Conservation (phyloP, 64 coral and sea anemone species). For the Actinia equina region DNA sequence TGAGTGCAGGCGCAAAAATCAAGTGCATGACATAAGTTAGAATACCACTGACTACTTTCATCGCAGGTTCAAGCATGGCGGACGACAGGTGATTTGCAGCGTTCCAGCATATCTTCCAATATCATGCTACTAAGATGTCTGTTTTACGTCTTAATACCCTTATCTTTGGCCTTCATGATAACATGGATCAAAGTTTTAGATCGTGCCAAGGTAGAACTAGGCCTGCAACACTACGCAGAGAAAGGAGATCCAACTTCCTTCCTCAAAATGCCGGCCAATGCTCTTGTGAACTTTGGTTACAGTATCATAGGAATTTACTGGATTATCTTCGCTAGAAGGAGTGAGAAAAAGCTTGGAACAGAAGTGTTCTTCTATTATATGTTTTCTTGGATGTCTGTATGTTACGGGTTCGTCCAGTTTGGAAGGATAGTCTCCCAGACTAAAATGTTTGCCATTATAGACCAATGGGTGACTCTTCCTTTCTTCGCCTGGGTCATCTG, state of each 20-base stretch:
- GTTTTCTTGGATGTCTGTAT: constrained; percentile 83
- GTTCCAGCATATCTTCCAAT: neutral
- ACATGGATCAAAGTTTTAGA: constrained; percentile 55
- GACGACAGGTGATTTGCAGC: constrained; percentile 9
- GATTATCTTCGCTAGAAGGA: constrained; percentile 34
- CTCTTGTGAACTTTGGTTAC: constrained; percentile 71
- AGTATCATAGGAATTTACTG: constrained; percentile 58
- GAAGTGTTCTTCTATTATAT: constrained; percentile 63
- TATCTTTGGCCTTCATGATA: constrained; percentile 37
- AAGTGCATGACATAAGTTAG: neutral
- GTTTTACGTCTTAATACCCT: constrained; percentile 47
- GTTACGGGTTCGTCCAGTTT: constrained; percentile 81
- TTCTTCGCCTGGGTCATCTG: constrained; percentile 86
- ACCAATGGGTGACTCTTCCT: constrained; percentile 85
- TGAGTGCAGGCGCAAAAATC: neutral
- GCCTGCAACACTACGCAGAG: constrained; percentile 73
- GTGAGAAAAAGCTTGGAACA: constrained; percentile 36
- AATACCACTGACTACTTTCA: neutral
- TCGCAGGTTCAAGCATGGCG: constrained; percentile 47
- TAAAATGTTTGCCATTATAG: constrained; percentile 65
- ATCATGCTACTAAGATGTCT: constrained; percentile 56
- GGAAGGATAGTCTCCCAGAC: constrained; percentile 80
- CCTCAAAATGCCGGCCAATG: constrained; percentile 90
- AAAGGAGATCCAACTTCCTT: constrained; percentile 59
- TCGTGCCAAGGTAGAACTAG: constrained; percentile 68